Base-by-base conservation (phyloP, 2,888 invertebrate species). In the Drosophila subquinaria region DNA sequence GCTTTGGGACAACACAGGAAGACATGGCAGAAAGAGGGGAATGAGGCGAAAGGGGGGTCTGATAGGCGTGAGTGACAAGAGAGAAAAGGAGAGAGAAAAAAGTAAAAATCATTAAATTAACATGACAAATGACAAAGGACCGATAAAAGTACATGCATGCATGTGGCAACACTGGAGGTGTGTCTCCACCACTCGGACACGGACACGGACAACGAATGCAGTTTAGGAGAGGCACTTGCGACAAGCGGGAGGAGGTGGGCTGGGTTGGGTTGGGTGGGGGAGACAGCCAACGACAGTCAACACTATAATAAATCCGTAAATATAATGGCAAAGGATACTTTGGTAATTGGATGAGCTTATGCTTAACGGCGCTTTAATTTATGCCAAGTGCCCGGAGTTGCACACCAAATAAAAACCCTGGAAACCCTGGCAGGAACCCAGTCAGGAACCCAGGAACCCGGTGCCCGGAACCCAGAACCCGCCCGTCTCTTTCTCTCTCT, bases 311-410 rank as follows among this genome's bases (percentile, higher is more conserved):
- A 84, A 88, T 84, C 85, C 79, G 69, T 81, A 84, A 83, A 81
- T 83, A 84, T 89, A 87, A 85, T 75, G 85, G 60, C 80, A 71
- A 75, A 87, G 88, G 84, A 89, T 84, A 85, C 84, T 85, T 89
- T 79, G 79, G 88, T 85, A 85, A 85, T 85, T 85, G 89, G 82
- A 74, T 85, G 79, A 89, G 89, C 84, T 85, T 81, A 87, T 84
- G 88, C 83, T 85, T 89, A 85, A 85, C 88, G 89, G 79, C 77
- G 76, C 73, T 81, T 89, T 89, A 87, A 85, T 89, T 85, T 89
- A 85, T 89, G 73, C 89, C 87, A 66, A 82, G 73, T 81, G 68
- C 70, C 73, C 68, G 9, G 30, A 61, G 79, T 68, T 66, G 66
- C 65, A 51, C 77, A 53, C 57, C 38, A 23, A 40, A 51, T 38